Conservation (phyloP, 1,140 invertebrate genomes). For the Lasaia peninsularis region DNA sequence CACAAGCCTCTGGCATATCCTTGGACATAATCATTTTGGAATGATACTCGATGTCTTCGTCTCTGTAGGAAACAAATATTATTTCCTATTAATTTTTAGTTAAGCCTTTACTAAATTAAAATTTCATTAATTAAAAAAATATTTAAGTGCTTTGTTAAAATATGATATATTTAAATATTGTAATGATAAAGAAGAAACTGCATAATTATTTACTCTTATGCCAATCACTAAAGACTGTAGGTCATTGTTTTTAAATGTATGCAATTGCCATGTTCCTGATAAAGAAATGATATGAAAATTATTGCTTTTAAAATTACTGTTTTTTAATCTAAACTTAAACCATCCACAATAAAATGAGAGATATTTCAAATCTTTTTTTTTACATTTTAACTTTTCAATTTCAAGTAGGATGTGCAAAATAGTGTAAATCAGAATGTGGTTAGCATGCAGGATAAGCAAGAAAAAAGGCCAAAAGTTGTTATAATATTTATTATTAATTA, state of each 20-base stretch:
- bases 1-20: conserved; percentile 30
- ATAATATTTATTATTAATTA: conserved; percentile 62
- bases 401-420: conserved; percentile 4
- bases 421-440: conserved; percentile 24
- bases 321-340: not conserved
- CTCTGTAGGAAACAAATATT: conserved; percentile 63
- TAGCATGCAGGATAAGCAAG: conserved; percentile 64
- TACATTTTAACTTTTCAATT: not conserved
- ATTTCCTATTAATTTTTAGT: conserved; percentile 1
- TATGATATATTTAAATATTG: too few relatives aligned
- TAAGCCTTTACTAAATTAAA: too few relatives aligned
- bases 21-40: conserved; percentile 62
- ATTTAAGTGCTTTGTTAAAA: too few relatives aligned
- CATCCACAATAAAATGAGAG: not conserved
- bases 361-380: not conserved
- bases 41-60: conserved; percentile 66
- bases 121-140: too few relatives aligned
- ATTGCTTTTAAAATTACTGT: conserved; percentile 1
- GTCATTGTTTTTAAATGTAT: not conserved
- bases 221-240: too few relatives aligned
- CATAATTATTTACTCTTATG: too few relatives aligned
- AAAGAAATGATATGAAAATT: too few relatives aligned
- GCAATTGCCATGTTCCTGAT: too few relatives aligned
- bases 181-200: too few relatives aligned
- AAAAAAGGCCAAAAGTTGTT: conserved; percentile 62